A percentile compares a stretch with the other conserved stretches of the same genome.
These are phyloP conservation scores for Capitulum mitella DNA, from an alignment of 2,888 invertebrate species.

Conservation along the genomic window DNA sequence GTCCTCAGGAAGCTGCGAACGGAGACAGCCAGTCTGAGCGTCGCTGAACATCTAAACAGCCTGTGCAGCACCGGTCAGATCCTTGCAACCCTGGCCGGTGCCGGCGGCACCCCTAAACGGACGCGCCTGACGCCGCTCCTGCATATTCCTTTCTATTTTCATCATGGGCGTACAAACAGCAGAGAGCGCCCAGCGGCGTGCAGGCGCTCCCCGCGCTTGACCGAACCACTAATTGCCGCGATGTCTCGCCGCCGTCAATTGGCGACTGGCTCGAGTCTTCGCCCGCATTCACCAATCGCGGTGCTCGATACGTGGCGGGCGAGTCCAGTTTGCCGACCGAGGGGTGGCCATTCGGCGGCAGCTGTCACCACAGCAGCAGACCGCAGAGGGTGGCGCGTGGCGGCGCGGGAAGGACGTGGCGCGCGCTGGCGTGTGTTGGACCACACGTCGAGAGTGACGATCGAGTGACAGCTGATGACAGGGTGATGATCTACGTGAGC, in stretches of 20 bases:
- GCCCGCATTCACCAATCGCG: not conserved
- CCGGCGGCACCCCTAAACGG: not conserved
- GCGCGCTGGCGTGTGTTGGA: not conserved
- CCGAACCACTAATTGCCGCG: not conserved
- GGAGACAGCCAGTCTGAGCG: no score
- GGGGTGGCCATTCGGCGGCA: not conserved
- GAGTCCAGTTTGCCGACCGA: not conserved
- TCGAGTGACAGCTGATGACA: not conserved
- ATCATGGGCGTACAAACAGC: slow-evolving; percentile 13
- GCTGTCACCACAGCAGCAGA: not conserved
- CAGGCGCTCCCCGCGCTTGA: not conserved
- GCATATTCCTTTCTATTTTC: slow-evolving; percentile 22
- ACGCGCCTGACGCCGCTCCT: not conserved
- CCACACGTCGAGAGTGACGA: not conserved
- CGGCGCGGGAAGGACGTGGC: not conserved
- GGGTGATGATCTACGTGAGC: not conserved
- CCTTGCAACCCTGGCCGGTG: no score
- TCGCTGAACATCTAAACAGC: no score
- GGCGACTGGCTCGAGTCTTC: not conserved
- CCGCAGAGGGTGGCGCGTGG: not conserved
- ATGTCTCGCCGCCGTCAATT: not conserved
- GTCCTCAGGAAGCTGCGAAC: no score
- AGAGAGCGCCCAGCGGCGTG: not conserved
- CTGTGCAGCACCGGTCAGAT: no score
- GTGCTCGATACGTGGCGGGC: not conserved